Conservation (phyloP, 2,797 vertebrate species). For the Labroides dimidiatus region DNA sequence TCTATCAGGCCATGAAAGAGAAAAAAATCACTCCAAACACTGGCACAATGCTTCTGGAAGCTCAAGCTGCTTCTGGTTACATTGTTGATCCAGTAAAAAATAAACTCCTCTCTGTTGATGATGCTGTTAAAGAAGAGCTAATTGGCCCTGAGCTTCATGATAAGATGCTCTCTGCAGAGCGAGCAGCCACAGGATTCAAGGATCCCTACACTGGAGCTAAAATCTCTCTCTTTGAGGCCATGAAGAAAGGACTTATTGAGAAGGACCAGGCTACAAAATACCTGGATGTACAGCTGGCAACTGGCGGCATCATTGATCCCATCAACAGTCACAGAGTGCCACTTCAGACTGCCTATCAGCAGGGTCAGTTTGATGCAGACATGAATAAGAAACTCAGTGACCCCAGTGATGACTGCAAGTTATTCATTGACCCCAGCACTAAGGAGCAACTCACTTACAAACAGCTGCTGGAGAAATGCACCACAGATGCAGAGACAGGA, state of each 20-base stretch:
- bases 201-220: slow-evolving; percentile 85
- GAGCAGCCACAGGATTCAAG: slow-evolving; percentile 86
- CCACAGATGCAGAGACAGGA: slow-evolving; percentile 83
- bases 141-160: slow-evolving; percentile 87
- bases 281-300: slow-evolving; percentile 87
- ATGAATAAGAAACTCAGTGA: slow-evolving; percentile 82
- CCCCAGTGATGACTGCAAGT: slow-evolving; percentile 81
- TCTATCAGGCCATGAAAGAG: slow-evolving; percentile 92
- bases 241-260: slow-evolving; percentile 86
- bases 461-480: slow-evolving; percentile 82
- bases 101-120: slow-evolving; percentile 84
- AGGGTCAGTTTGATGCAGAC: slow-evolving; percentile 86
- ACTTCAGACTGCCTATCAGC: slow-evolving; percentile 84
- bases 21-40: slow-evolving; percentile 82
- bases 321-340: slow-evolving; percentile 85
- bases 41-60: slow-evolving; percentile 87
- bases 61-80: slow-evolving; percentile 88
- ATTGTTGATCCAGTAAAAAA: slow-evolving; percentile 85
- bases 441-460: slow-evolving; percentile 83
- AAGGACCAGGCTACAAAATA: slow-evolving; percentile 84
- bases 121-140: slow-evolving; percentile 84
- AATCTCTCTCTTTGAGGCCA: slow-evolving; percentile 86
- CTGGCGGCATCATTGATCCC: slow-evolving; percentile 87
- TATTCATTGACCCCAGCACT: slow-evolving; percentile 86
- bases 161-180: slow-evolving; percentile 85